These are phyloP conservation scores for Hydrochoerus hydrochaeris DNA, from an alignment of 2,113 vertebrate genomes.

Conservation along the genomic window DNA sequence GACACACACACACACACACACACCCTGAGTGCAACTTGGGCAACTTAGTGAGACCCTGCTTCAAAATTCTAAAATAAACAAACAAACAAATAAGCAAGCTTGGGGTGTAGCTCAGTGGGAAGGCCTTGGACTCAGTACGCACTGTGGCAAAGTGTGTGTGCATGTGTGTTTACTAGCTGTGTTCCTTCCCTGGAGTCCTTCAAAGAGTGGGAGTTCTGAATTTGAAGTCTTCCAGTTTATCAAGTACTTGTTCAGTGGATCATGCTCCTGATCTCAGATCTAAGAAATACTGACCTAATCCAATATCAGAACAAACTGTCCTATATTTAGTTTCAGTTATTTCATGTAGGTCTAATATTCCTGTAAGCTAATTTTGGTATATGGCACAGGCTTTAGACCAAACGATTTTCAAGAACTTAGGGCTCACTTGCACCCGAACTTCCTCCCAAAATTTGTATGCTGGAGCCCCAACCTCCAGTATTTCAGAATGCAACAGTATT, in stretches of 20 bases:
- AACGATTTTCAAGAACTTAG: not conserved
- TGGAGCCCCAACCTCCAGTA: not conserved
- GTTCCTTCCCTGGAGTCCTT: conserved; percentile 24
- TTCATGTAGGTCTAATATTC: not conserved
- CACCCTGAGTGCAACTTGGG: not conserved
- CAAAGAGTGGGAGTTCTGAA: not conserved
- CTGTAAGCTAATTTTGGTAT: not conserved
- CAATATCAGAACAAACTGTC: not conserved
- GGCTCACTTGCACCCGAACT: not conserved
- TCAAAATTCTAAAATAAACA: not conserved
- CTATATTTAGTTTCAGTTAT: not conserved
- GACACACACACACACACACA: too few species aligned
- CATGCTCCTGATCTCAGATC: not conserved
- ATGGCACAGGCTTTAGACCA: not conserved
- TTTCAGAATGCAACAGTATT: not conserved
- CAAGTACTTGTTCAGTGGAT: not conserved
- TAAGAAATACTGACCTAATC: not conserved
- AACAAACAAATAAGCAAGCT: not conserved
- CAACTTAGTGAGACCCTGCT: not conserved
- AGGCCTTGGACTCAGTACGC: not conserved
- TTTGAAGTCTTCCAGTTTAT: not conserved
- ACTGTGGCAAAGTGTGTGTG: not conserved
- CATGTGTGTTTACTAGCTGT: not conserved
- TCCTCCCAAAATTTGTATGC: not conserved
- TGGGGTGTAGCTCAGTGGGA: not conserved